Base-by-base conservation (phyloP, 2,113 vertebrate species). In the Campylorhamphus procurvoides region DNA sequence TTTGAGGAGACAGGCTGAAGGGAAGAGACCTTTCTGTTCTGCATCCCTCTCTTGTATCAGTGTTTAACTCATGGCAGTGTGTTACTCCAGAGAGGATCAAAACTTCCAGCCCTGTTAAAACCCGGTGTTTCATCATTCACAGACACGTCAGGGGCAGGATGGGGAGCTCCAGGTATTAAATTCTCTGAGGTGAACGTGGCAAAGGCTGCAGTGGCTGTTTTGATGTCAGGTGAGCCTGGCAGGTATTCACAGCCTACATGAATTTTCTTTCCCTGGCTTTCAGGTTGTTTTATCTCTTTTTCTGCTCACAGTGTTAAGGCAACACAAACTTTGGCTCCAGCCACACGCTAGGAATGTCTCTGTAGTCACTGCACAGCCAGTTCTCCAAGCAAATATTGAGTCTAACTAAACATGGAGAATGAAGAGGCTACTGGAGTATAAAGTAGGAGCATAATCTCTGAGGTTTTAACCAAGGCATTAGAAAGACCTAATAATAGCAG, bases 321-420 rank as follows among this genome's bases (percentile, higher is more conserved):
- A 86, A 46, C 52, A 39, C 23, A 74, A 59, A 72, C 31, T 39
- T 35, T 80, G 69, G 39, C 78, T 87, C 8, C 58, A 66, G 66
- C 79, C 79, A 87, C 8, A 7, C 15, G 0, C 52, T 52, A 55
- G 73, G 94, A 94, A 22, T 77, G 24, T 92, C 90, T 90, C 72
- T 50, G 85, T 52, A 81, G 93, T 71, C 78, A 60, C 85, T 63
- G 63, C 72, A 72, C 63, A 93, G 72, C 47, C 72, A 90, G 85
- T 60, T 52, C 71, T 80, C 60, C 90, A 68, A 87, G 96, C 93
- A 95, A 97, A 97, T 92, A 94, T 86, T 96, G 89, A 96, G 85
- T 91, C 85, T 94, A 94, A 90, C 96, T 88, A 95, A 95, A 96
- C 90, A 92, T 64, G 3, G 12, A 67, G 79, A 95, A 95, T 95